Conservation (phyloP, 2,797 vertebrate genomes). For the Sorex maritimensis region DNA sequence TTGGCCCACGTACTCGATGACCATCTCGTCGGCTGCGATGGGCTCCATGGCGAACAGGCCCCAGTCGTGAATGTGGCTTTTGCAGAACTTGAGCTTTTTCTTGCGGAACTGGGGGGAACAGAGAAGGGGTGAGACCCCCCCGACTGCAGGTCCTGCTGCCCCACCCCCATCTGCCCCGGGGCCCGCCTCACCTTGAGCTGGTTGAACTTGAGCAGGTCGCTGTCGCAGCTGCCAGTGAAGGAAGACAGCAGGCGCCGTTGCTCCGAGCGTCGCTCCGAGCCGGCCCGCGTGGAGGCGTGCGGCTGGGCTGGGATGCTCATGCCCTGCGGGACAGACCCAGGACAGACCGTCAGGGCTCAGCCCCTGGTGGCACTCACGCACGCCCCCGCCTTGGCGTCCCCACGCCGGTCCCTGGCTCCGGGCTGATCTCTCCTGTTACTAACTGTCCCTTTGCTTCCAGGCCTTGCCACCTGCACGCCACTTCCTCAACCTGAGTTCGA, state of each 20-base stretch:
- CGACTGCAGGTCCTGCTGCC: fast-evolving
- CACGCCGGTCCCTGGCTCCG: neutral
- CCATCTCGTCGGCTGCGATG: conserved; percentile 99
- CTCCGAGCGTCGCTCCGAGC: conserved; percentile 97
- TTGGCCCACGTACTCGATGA: conserved; percentile 98
- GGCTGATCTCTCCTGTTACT: neutral
- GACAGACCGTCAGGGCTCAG: fast-evolving
- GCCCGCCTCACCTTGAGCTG: conserved; percentile 95
- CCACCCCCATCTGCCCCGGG: fast-evolving
- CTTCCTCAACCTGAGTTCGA: neutral
- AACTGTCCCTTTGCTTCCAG: neutral
- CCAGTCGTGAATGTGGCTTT: conserved; percentile 99
- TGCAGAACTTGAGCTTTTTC: conserved; percentile 98
- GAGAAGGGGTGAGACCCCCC: fast-evolving
- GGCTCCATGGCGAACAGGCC: conserved; percentile 98
- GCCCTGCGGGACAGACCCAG: conserved; percentile 90
- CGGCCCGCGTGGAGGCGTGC: conserved; percentile 96
- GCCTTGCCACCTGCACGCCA: fast-evolving
- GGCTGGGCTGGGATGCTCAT: conserved; percentile 99
- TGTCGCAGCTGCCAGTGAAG: conserved; percentile 97
- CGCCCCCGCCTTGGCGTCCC: neutral
- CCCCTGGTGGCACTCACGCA: fast-evolving
- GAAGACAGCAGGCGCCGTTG: conserved; percentile 97
- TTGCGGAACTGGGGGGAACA: conserved; percentile 95
- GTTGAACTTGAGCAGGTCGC: conserved; percentile 99